phyloP scores from a whole-genome alignment of 2,797 vertebrate genomes.

The Danionella dracula region DNA sequence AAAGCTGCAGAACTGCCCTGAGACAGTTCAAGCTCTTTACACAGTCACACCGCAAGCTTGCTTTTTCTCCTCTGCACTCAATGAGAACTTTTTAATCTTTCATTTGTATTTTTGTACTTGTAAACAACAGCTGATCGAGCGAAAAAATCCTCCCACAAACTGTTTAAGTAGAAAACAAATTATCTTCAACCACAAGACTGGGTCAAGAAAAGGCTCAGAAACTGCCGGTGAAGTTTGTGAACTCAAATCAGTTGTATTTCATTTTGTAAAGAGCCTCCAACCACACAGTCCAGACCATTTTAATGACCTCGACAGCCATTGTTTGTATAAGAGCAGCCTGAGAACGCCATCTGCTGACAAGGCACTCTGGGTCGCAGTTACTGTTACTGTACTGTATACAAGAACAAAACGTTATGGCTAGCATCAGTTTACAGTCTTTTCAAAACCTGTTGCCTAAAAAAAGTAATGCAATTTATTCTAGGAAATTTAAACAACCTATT shows the following conservation, averaged over 20 bases:
- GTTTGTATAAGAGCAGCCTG: conserved; percentile 19
- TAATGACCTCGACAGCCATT: background rate
- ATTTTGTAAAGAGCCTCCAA: conserved; percentile 28
- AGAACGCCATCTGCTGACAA: conserved; percentile 52
- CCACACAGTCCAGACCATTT: background rate
- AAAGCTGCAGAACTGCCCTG: conserved; percentile 24
- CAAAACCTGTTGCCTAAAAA: too few species aligned
- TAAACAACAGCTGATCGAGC: too few species aligned
- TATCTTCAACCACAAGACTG: background rate
- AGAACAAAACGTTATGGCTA: background rate
- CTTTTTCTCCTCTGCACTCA: background rate
- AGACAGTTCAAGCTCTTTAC: conserved; percentile 1
- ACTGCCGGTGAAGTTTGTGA: background rate
- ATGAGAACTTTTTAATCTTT: too few species aligned
- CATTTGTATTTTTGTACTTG: too few species aligned
- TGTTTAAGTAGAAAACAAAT: conserved; percentile 29
- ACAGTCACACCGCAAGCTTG: conserved; percentile 16
- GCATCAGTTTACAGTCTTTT: too few species aligned
- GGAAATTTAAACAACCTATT: too few species aligned
- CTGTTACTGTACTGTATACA: background rate
- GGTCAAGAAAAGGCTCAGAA: conserved; percentile 20
- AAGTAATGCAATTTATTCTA: too few species aligned
- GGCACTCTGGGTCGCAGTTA: background rate
- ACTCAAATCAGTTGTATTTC: too few species aligned
- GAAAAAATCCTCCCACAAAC: conserved; percentile 1